A percentile compares a stretch with the other conserved stretches of the same genome.
Evolutionary conservation across 2,888 invertebrate species (phyloP).

Genomic region (Drosophila macrospina): DNA sequence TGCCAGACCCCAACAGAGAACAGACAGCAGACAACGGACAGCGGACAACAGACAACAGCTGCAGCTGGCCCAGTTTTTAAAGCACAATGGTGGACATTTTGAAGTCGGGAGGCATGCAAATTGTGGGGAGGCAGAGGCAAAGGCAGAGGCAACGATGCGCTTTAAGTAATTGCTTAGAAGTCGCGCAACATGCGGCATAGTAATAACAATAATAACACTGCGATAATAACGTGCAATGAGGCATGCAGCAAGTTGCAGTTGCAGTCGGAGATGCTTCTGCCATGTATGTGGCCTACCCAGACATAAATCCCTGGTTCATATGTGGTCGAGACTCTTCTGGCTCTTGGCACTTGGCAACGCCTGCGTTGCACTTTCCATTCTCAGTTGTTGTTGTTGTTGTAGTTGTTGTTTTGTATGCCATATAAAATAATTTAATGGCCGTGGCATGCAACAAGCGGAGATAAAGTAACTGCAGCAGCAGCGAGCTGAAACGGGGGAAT

Average conservation of each 20-base stretch:
- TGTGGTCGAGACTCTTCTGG: constrained; percentile 3
- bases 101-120: constrained; percentile 43
- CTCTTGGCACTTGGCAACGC: constrained; percentile 35
- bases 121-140: constrained; percentile 15
- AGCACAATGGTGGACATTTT: constrained; percentile 17
- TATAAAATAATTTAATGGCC: constrained; percentile 76
- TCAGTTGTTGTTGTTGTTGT: constrained; percentile 27
- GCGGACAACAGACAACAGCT: constrained; percentile 8
- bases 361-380: constrained; percentile 22
- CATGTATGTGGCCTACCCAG: constrained; percentile 19
- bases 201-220: constrained; percentile 69
- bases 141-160: constrained; percentile 32
- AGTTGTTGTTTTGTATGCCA: constrained; percentile 71
- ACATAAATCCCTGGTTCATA: constrained; percentile 7
- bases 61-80: constrained; percentile 32
- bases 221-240: constrained; percentile 51
- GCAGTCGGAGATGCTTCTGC: constrained; percentile 16
- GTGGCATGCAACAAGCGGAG: constrained; percentile 63
- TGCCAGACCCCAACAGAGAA: constrained; percentile 20
- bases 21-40: constrained; percentile 10
- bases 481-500: constrained; percentile 11
- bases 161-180: constrained; percentile 78
- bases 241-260: constrained; percentile 27
- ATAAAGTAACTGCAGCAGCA: constrained; percentile 30
- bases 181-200: constrained; percentile 61